Conservation (phyloP, 53 echinoderm and acorn worm genomes). For the Crossaster papposus region DNA sequence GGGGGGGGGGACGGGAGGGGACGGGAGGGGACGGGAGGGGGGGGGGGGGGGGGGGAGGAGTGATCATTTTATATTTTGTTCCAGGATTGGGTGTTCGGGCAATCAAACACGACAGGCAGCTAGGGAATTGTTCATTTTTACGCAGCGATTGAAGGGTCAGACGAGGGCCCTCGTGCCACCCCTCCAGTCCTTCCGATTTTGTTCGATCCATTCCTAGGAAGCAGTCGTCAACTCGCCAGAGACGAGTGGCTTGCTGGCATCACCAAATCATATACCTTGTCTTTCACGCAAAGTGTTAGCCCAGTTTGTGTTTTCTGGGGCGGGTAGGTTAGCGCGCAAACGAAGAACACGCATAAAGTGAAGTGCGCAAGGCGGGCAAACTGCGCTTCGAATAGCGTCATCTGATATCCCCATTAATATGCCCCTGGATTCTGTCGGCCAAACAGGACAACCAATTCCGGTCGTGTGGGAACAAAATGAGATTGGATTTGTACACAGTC, state of each 20-base stretch:
- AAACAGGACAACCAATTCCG: no score
- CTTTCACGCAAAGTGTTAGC: not conserved
- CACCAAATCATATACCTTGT: not conserved
- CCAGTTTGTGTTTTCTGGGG: not conserved
- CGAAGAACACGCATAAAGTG: not conserved
- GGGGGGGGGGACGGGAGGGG: no score
- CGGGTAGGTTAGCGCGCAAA: not conserved
- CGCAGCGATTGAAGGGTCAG: not conserved
- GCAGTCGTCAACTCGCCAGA: not conserved
- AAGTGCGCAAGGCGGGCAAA: not conserved
- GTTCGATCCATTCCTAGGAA: not conserved
- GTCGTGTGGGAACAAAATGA: no score
- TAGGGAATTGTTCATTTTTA: constrained; percentile 16
- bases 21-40: no score
- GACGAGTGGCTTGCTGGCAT: not conserved
- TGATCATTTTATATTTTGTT: constrained; percentile 4
- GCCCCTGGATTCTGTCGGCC: not conserved
- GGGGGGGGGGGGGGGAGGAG: not conserved
- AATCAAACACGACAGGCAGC: constrained; percentile 8
- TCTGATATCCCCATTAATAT: not conserved
- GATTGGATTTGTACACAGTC: no score
- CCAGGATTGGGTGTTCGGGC: not conserved
- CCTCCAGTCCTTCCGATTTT: constrained; percentile 44
- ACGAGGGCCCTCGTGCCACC: constrained; percentile 10
- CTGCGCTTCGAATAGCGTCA: not conserved